Percentiles rank a stretch among this genome's conserved stretches.
Conservation (phyloP, 1,140 invertebrate species). For the Aphelenchoides avenae region DNA sequence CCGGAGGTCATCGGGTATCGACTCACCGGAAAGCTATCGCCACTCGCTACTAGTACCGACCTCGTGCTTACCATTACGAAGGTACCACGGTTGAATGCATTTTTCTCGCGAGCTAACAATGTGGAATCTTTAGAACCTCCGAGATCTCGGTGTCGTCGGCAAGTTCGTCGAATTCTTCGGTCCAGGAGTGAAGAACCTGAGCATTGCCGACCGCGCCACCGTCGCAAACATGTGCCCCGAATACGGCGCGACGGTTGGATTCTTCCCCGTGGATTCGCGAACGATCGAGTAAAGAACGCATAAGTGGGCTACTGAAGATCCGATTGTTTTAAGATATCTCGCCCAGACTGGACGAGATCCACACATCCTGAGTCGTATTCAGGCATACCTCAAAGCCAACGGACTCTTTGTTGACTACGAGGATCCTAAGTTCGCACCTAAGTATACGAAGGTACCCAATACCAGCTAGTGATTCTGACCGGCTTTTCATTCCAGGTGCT, state of each 20-base stretch:
- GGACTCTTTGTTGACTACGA: constrained; percentile 80
- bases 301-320: constrained; percentile 71
- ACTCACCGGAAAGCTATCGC: constrained; percentile 74
- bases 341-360: constrained; percentile 71
- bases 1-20: constrained; percentile 93
- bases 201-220: constrained; percentile 80
- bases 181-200: constrained; percentile 78
- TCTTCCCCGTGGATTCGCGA: constrained; percentile 85
- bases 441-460: constrained; percentile 67
- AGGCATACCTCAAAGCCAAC: constrained; percentile 75
- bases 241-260: constrained; percentile 86
- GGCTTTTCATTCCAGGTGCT: constrained; percentile 66
- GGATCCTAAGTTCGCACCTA: constrained; percentile 73
- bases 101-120: too few relatives aligned
- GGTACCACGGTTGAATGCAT: constrained; percentile 67
- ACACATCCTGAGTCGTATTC: constrained; percentile 76
- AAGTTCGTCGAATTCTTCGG: constrained; percentile 99
- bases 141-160: constrained; percentile 88
- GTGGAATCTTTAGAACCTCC: too few relatives aligned
- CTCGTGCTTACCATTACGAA: constrained; percentile 94
- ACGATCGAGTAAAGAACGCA: constrained; percentile 78
- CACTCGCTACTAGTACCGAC: constrained; percentile 90
- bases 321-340: constrained; percentile 31
- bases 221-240: constrained; percentile 85
- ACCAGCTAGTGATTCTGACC: constrained; percentile 10